Percentiles rank a stretch among this genome's conserved stretches.
phyloP scores from a whole-genome alignment of 2,888 invertebrate genomes.

The Perdita meconis region DNA sequence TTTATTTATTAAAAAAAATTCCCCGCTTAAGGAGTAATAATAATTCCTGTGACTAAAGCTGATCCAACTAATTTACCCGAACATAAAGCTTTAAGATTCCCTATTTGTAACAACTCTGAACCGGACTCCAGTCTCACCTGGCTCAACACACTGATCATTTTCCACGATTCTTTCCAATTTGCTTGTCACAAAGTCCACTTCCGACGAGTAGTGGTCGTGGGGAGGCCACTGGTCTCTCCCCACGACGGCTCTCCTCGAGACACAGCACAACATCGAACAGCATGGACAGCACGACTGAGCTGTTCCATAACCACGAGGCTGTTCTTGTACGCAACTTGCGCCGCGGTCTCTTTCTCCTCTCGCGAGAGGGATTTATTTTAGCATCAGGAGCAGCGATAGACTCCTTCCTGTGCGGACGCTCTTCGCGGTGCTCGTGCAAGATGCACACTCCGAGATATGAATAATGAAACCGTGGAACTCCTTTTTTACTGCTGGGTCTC shows the following conservation, averaged over 20 bases:
- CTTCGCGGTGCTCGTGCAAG: background rate
- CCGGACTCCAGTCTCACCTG: constrained; percentile 66
- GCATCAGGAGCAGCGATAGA: constrained; percentile 23
- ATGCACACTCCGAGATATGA: too few species aligned
- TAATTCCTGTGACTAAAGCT: too few species aligned
- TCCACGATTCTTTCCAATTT: constrained; percentile 33
- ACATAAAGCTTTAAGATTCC: too few species aligned
- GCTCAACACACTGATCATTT: constrained; percentile 28
- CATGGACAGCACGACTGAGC: constrained; percentile 64
- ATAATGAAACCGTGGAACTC: too few species aligned
- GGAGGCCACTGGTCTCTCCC: constrained; percentile 59
- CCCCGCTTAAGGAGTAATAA: too few species aligned
- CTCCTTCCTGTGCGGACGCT: constrained; percentile 21
- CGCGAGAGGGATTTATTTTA: constrained; percentile 65
- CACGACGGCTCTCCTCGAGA: constrained; percentile 76
- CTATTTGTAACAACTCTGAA: too few species aligned
- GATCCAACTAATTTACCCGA: too few species aligned
- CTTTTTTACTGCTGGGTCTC: too few species aligned
- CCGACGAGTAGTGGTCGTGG: constrained; percentile 38
- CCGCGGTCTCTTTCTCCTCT: constrained; percentile 44
- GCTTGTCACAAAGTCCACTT: constrained; percentile 23
- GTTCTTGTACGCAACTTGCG: constrained; percentile 55
- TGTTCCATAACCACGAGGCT: constrained; percentile 42
- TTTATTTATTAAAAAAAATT: too few species aligned
- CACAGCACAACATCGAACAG: constrained; percentile 79